Percentiles rank a stretch among this genome's conserved stretches.
phyloP scores from a whole-genome alignment of 2,797 vertebrate genomes.

The Setipinna tenuifilis region DNA sequence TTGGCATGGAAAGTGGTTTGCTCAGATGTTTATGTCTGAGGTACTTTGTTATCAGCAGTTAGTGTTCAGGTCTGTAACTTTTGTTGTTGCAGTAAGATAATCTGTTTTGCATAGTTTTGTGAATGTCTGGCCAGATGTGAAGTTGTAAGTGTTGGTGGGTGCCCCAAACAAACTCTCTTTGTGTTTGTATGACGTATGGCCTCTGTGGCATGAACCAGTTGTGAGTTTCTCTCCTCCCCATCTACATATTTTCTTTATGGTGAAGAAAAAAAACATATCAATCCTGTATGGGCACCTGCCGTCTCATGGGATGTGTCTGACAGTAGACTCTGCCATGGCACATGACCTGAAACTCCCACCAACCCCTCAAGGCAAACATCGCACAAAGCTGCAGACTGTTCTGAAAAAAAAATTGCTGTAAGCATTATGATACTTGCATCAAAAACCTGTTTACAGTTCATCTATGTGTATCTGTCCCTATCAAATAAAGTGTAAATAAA shows the following conservation, averaged over 20 bases:
- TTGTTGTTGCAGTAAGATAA: not conserved
- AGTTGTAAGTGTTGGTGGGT: not conserved
- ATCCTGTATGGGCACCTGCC: not conserved
- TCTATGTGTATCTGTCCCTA: no score
- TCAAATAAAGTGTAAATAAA: not conserved
- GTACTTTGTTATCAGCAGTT: not conserved
- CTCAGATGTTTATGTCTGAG: not conserved
- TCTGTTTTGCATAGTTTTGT: not conserved
- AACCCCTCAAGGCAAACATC: no score
- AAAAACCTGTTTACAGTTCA: no score
- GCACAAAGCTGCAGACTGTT: no score
- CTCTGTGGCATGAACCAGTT: not conserved
- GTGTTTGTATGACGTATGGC: not conserved
- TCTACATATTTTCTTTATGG: not conserved
- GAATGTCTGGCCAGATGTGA: not conserved
- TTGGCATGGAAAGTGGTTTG: constrained; percentile 12
- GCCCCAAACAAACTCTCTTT: not conserved
- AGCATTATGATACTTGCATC: no score
- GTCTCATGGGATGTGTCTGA: not conserved
- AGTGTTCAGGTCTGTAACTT: not conserved
- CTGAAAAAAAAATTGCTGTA: no score
- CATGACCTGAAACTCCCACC: not conserved
- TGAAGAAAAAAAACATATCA: not conserved
- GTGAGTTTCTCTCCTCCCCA: not conserved
- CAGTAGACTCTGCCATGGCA: not conserved